phyloP scores from a whole-genome alignment of 2,113 vertebrate genomes.

The Tachysurus fulvidraco region DNA sequence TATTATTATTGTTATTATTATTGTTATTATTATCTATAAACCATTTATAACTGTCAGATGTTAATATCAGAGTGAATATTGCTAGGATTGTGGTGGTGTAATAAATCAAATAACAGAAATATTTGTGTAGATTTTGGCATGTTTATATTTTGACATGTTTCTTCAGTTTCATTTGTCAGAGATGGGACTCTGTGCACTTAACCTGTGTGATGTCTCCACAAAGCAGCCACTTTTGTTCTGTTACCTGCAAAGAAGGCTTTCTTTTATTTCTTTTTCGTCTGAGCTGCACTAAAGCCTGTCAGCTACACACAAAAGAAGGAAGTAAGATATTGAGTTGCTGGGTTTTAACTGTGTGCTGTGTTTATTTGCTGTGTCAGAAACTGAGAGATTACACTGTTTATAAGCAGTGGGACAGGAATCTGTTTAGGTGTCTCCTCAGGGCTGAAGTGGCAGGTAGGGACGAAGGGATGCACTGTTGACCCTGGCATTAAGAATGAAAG shows the following conservation, averaged over 20 bases:
- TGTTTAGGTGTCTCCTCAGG: slow-evolving; percentile 75
- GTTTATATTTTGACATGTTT: background rate
- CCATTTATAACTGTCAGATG: background rate
- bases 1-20: no score
- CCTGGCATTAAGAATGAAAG: slow-evolving; percentile 69
- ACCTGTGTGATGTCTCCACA: slow-evolving; percentile 64
- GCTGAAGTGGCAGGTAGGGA: slow-evolving; percentile 68
- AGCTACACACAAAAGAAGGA: slow-evolving; percentile 76
- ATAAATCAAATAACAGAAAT: background rate
- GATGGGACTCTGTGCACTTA: slow-evolving; percentile 65
- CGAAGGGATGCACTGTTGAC: slow-evolving; percentile 70
- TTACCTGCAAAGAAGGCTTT: slow-evolving; percentile 67
- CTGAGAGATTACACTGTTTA: slow-evolving; percentile 81
- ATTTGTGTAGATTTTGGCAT: background rate
- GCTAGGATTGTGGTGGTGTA: background rate
- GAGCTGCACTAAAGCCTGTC: slow-evolving; percentile 69
- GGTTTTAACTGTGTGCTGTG: slow-evolving; percentile 66
- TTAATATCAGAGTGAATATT: background rate
- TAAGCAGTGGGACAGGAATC: slow-evolving; percentile 69
- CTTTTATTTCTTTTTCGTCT: slow-evolving; percentile 53
- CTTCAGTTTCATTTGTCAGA: slow-evolving; percentile 10
- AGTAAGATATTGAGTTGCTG: slow-evolving; percentile 78
- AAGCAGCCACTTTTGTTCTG: slow-evolving; percentile 60
- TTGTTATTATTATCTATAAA: no score
- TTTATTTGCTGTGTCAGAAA: slow-evolving; percentile 83